phyloP scores from a whole-genome alignment of 2,888 invertebrate genomes.

The Prosopocoilus inquinatus region DNA sequence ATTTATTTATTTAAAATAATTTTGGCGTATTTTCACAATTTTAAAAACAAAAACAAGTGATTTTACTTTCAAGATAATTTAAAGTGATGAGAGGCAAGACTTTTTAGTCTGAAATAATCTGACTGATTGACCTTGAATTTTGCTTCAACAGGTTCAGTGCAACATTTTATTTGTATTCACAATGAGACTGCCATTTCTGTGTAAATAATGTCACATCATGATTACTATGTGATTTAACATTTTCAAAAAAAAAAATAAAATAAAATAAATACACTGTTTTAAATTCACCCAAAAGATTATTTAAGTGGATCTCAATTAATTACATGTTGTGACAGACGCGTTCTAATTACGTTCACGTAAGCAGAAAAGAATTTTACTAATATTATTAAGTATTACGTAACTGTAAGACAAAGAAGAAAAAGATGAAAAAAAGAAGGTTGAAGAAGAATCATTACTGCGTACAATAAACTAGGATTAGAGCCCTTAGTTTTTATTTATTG shows the following conservation, averaged over 20 bases:
- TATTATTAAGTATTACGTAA: slow-evolving; percentile 33
- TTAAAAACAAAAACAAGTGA: too few species aligned
- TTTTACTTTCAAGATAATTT: too few species aligned
- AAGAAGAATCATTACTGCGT: slow-evolving; percentile 30
- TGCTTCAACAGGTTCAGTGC: slow-evolving; percentile 4
- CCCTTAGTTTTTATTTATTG: slow-evolving; percentile 30
- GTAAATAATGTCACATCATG: not conserved
- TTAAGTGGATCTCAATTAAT: slow-evolving; percentile 21
- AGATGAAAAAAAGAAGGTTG: slow-evolving; percentile 1
- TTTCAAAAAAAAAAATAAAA: not conserved
- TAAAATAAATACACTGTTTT: slow-evolving; percentile 12
- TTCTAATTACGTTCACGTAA: slow-evolving; percentile 21
- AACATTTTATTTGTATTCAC: slow-evolving; percentile 3
- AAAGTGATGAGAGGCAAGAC: too few species aligned
- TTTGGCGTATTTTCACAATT: too few species aligned
- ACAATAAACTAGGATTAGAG: slow-evolving; percentile 25
- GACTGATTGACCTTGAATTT: not conserved
- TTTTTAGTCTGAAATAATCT: too few species aligned
- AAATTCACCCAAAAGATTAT: not conserved
- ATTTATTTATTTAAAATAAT: too few species aligned
- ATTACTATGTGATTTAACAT: not conserved
- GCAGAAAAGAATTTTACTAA: slow-evolving; percentile 15
- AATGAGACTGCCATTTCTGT: slow-evolving; percentile 13
- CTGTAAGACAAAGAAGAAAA: slow-evolving; percentile 16
- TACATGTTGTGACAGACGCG: slow-evolving; percentile 24